Conservation (phyloP, 2,888 invertebrate genomes). For the Drosophila monieri region DNA sequence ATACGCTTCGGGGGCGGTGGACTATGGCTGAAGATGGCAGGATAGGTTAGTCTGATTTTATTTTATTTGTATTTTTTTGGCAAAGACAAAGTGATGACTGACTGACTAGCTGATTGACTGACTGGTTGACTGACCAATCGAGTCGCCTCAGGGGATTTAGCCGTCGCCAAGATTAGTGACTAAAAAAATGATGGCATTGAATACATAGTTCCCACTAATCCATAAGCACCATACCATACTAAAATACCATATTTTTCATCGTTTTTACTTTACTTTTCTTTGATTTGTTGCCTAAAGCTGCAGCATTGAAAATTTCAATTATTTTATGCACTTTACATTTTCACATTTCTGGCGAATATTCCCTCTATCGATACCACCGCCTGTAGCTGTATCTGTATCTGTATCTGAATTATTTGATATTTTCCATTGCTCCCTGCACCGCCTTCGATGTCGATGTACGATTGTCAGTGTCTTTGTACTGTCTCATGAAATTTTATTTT, state of each 20-base stretch:
- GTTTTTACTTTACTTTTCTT: slow-evolving; percentile 18
- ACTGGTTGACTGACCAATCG: slow-evolving; percentile 26
- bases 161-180: slow-evolving; percentile 41
- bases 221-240: neutral
- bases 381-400: neutral
- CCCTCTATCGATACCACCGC: slow-evolving; percentile 19
- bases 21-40: slow-evolving; percentile 7
- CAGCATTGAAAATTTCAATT: slow-evolving; percentile 38
- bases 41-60: slow-evolving; percentile 28
- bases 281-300: slow-evolving; percentile 1
- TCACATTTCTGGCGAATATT: slow-evolving; percentile 38
- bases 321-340: slow-evolving; percentile 34
- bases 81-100: slow-evolving; percentile 47
- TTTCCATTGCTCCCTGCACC: slow-evolving; percentile 25
- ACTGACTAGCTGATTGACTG: slow-evolving; percentile 37
- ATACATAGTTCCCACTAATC: slow-evolving; percentile 13
- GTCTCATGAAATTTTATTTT: slow-evolving; percentile 51
- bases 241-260: slow-evolving; percentile 6
- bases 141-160: slow-evolving; percentile 37
- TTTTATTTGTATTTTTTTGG: slow-evolving; percentile 12
- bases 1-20: slow-evolving; percentile 25
- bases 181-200: slow-evolving; percentile 51
- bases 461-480: slow-evolving; percentile 36
- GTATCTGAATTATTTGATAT: neutral
- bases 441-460: slow-evolving; percentile 17